phyloP scores from a whole-genome alignment of 2,797 vertebrate species.

The Halcyon badia region DNA sequence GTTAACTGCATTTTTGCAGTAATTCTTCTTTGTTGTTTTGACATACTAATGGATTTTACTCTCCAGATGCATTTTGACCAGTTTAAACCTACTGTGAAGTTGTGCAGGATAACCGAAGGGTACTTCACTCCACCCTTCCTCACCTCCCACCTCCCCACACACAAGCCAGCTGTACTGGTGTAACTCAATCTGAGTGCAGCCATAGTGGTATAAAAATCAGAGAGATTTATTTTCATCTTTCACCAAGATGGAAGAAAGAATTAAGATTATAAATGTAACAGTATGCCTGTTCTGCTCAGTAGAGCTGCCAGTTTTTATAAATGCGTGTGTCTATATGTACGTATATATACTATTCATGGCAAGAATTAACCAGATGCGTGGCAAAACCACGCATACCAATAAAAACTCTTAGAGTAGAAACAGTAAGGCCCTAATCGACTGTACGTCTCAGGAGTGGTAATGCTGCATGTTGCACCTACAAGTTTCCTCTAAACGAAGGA shows the following conservation, averaged over 20 bases:
- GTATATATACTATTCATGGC: background rate
- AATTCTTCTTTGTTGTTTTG: background rate
- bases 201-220: background rate
- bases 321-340: too few species aligned
- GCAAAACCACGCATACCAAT: background rate
- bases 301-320: background rate
- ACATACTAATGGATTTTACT: background rate
- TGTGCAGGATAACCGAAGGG: background rate
- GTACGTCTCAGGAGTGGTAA: background rate
- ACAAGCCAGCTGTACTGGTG: background rate
- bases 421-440: background rate
- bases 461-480: background rate
- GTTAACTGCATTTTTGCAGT: background rate
- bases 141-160: background rate
- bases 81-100: background rate
- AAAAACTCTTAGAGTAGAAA: background rate
- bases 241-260: background rate
- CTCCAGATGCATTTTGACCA: background rate
- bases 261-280: background rate
- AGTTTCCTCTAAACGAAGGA: background rate
- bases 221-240: background rate
- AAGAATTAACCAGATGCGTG: background rate
- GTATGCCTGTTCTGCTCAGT: background rate
- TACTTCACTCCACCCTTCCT: background rate
- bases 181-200: background rate